Percentiles rank a stretch among this genome's conserved stretches.
These are phyloP conservation scores for Yoshiicerus persimilis DNA, from an alignment of 1,140 invertebrate genomes.

Conservation along the genomic window DNA sequence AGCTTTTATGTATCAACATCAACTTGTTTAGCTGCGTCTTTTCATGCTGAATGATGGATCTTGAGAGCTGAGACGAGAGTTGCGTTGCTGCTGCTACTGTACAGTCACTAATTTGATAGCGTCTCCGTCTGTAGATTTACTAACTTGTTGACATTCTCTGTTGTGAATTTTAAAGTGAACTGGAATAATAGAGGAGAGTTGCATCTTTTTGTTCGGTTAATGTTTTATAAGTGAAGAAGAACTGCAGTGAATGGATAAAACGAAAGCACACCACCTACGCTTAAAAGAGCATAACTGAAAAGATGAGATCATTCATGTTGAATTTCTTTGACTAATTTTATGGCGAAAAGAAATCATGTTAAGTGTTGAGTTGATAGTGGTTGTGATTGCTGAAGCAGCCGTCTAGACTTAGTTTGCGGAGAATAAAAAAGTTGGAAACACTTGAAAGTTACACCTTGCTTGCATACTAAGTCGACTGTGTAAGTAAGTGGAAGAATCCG, in stretches of 20 bases:
- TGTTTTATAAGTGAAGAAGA: neutral
- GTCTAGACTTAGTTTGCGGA: neutral
- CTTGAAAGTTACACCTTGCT: neutral
- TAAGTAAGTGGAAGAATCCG: neutral
- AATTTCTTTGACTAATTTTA: neutral
- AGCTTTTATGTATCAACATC: slow-evolving; percentile 10
- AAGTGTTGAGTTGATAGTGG: slow-evolving; percentile 11
- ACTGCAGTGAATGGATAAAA: neutral
- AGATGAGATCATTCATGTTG: neutral
- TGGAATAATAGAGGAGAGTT: neutral
- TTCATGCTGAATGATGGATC: neutral
- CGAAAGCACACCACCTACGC: neutral
- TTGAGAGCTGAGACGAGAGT: neutral
- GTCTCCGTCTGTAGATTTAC: neutral
- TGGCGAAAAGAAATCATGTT: neutral
- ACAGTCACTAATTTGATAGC: neutral
- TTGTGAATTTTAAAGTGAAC: neutral
- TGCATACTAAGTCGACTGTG: neutral
- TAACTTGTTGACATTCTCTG: neutral
- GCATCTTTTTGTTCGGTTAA: neutral
- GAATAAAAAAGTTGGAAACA: neutral
- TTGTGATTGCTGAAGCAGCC: neutral
- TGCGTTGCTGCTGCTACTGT: neutral
- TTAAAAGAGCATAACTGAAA: neutral
- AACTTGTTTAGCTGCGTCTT: neutral